Evolutionary conservation across 2,797 vertebrate species (phyloP), one percentile per base, ranked within the genome.

Genomic region (Thaleichthys pacificus): DNA sequence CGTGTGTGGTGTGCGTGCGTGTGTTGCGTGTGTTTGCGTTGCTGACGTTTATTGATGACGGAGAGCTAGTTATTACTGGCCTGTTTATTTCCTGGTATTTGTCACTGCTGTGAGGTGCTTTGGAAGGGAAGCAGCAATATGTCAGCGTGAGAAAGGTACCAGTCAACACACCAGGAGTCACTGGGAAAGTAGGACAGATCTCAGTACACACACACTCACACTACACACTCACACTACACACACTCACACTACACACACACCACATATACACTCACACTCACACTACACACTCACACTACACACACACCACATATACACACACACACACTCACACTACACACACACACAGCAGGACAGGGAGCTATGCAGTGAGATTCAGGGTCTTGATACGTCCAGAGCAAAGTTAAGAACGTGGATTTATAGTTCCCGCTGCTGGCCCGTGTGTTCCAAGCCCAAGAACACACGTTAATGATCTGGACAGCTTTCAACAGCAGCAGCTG

Each of bases 401-500:
- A 80, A 83, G 86, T 78, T 86, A 86, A 88, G 82, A 85, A 81
- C 72, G 79, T 88, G 90, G 89, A 91, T 87, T 85, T 79, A 86
- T 87, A 89, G 88, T 88, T 88, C 84, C 87, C 89, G 86, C 87
- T 84, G 86, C 86, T 88, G 82, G 82, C 79, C 75, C 85, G 85
- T 86, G 84, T 87, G 89, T 88, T 87, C 89, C 84, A 75, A 80
- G 66, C 82, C 68, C 83, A 82, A 86, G 87, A 76, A 86, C 81
- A 71, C 63, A 82, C 84, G 89, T 91, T 92, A 88, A 91, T 91
- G 89, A 91, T 86, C 85, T 79, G 86, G 89, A 89, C 87, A 84
- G 72, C 87, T 92, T 89, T 90, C 89, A 87, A 87, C 84, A 80
- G 80, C 87, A 87, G 86, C 91, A 91, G 90, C 86, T 91, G 89